Base-by-base conservation (phyloP, 2,797 vertebrate genomes). In the Microctenopoma lineatum region DNA sequence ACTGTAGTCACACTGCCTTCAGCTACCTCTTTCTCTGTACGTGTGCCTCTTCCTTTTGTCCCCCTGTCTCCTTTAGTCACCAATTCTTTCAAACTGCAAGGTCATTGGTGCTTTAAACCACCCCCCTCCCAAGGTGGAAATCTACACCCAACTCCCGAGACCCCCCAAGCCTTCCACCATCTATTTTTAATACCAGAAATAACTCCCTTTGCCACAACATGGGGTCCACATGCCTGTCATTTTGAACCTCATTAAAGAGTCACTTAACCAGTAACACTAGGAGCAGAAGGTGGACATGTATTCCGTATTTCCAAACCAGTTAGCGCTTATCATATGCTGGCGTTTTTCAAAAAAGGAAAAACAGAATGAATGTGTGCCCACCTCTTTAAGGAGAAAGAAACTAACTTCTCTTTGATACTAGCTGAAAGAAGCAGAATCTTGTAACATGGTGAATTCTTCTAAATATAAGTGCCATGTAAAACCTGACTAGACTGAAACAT, bases 181-280 rank as follows among this genome's bases (percentile, higher is more conserved):
- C 90, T 93, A 91, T 91, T 93, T 92, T 92, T 92, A 92, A 91
- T 92, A 87, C 87, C 86, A 89, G 80, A 86, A 90, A 92, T 91
- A 91, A 86, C 90, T 90, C 77, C 83, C 70, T 66, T 79, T 72
- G 83, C 87, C 88, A 68, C 86, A 86, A 90, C 89, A 92, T 85
- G 86, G 88, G 86, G 83, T 86, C 82, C 66, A 71, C 88, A 89
- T 92, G 89, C 87, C 89, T 89, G 88, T 88, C 92, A 91, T 89
- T 89, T 90, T 90, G 87, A 92, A 93, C 87, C 89, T 92, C 90
- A 92, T 93, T 91, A 93, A 91, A 87, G 85, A 90, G 89, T 89
- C 84, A 89, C 90, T 91, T 90, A 91, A 88, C 83, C 77, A 34
- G 87, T 86, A 93, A 91, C 87, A 84, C 81, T 59, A 87, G 86